These are phyloP conservation scores for Amblyopsis rosae DNA, from an alignment of 2,113 vertebrate species.

Conservation along the genomic window DNA sequence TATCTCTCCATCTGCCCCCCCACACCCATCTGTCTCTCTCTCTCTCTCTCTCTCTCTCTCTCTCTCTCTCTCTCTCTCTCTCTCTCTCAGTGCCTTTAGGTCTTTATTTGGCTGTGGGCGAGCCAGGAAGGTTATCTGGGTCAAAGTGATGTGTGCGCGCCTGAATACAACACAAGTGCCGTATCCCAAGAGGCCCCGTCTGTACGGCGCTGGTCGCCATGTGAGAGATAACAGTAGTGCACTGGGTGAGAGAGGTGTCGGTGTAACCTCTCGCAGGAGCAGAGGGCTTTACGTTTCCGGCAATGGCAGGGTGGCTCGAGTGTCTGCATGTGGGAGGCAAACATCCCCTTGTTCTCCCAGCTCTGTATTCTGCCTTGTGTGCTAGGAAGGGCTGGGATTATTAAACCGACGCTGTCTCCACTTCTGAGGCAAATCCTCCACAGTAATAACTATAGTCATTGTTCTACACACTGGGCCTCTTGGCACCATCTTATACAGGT, in stretches of 20 bases:
- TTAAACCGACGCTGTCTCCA: too few species aligned
- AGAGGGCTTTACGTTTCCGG: background rate
- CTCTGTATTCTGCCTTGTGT: too few species aligned
- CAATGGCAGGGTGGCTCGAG: constrained; percentile 1
- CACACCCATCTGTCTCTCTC: too few species aligned
- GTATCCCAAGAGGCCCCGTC: constrained; percentile 1
- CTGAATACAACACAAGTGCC: constrained; percentile 26
- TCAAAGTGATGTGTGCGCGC: constrained; percentile 13
- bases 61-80: too few species aligned
- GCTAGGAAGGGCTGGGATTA: too few species aligned
- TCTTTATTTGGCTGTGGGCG: constrained; percentile 14
- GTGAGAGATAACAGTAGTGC: background rate
- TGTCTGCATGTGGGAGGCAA: background rate
- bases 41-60: background rate
- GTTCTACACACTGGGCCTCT: too few species aligned
- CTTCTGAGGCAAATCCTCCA: too few species aligned
- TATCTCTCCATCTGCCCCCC: too few species aligned
- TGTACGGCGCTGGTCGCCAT: constrained; percentile 14
- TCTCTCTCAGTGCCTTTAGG: background rate
- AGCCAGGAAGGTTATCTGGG: background rate
- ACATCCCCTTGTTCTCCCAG: too few species aligned
- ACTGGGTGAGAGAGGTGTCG: background rate
- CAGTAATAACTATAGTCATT: too few species aligned
- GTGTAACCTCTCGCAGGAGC: too few species aligned
- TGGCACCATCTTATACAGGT: too few species aligned